Evolutionary conservation across 2,888 invertebrate genomes (phyloP), one percentile per base, ranked within the genome.

Genomic region (Peribatodes rhomboidaria): DNA sequence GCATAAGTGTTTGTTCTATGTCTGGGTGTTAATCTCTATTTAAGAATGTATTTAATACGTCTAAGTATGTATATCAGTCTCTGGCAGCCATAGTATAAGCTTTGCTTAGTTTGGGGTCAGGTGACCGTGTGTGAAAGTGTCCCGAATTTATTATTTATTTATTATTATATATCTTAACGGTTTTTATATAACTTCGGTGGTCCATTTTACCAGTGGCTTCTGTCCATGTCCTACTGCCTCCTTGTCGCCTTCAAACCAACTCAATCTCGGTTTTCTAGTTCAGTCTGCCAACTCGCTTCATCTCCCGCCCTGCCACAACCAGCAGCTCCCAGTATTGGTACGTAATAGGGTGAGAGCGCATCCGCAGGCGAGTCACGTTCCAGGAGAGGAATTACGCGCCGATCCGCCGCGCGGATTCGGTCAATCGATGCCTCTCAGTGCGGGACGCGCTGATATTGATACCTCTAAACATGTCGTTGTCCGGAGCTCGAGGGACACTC

Each of bases 331-430:
- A 20, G 61, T 52, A 60, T 61, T 62, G 65, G 46, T 7, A 74
- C 79, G 86, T 86, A 85, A 86, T 86, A 85, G 85, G 85, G 86
- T 84, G 83, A 87, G 88, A 37, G 37, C 83, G 88, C 81, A 78
- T 87, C 85, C 81, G 85, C 83, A 93, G 85, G 83, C 93, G 39
- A 77, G 67, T 79, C 92, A 92, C 92, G 93, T 92, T 82, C 70
- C 81, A 81, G 78, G 81, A 77, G 83, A 70, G 70, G 66, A 91
- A 92, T 92, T 90, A 92, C 92, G 90, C 88, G 84, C 82, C 85
- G 85, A 85, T 86, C 88, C 87, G 87, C 50, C 79, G 85, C 81
- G 83, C 76, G 86, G 88, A 89, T 86, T 88, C 89, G 89, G 90
- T 86, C 91, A 89, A 91, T 89, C 90, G 91, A 90, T 89, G 88